phyloP scores from a whole-genome alignment of 2,797 vertebrate species.

The Argya squamiceps region DNA sequence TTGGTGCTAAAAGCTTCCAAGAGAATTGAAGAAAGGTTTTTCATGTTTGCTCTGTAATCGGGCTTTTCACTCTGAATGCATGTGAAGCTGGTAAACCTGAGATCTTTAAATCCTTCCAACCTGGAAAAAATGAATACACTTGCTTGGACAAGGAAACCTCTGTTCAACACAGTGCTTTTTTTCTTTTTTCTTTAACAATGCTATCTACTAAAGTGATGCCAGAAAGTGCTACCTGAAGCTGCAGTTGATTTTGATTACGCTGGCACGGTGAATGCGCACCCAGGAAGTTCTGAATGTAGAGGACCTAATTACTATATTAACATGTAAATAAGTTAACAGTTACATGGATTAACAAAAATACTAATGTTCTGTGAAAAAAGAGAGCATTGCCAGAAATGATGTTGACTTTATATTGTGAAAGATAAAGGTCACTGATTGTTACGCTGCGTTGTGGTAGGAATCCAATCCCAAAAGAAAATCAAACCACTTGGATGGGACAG shows the following conservation, averaged over 20 bases:
- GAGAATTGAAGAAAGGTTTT: conserved; percentile 43
- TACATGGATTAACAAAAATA: conserved; percentile 40
- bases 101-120: conserved; percentile 49
- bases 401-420: conserved; percentile 21
- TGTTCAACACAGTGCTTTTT: conserved; percentile 51
- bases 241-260: not conserved
- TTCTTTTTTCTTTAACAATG: conserved; percentile 36
- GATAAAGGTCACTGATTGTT: conserved; percentile 25
- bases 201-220: conserved; percentile 3
- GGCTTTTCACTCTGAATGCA: conserved; percentile 52
- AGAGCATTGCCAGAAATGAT: conserved; percentile 27
- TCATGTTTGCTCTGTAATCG: not conserved
- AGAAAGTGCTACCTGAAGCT: conserved; percentile 18
- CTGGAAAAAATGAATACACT: conserved; percentile 31
- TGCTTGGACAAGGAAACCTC: conserved; percentile 54
- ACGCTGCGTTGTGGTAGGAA: not conserved
- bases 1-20: conserved; percentile 60
- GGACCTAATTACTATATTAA: conserved; percentile 39
- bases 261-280: not conserved
- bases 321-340: conserved; percentile 66
- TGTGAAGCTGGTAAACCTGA: conserved; percentile 59
- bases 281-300: conserved; percentile 68
- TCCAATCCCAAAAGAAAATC: not conserved
- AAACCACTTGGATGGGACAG: not conserved
- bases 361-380: conserved; percentile 15